Percentiles rank a stretch among this genome's conserved stretches.
Conservation (phyloP, 2,113 vertebrate genomes). For the Myotis davidii region DNA sequence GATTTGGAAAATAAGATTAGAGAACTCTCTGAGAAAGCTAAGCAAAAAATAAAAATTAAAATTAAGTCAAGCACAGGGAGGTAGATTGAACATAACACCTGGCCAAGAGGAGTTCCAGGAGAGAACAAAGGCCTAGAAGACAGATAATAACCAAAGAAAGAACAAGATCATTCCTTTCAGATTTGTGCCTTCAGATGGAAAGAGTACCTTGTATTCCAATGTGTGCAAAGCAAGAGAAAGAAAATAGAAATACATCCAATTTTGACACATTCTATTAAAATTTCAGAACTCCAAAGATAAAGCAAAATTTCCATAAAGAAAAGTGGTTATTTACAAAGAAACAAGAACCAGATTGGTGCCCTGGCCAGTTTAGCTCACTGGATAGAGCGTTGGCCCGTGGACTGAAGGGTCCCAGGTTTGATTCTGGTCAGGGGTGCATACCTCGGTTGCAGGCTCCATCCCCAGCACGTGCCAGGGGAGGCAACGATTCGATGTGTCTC, state of each 20-base stretch:
- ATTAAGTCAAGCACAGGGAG: neutral
- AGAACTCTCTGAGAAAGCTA: neutral
- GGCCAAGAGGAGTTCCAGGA: neutral
- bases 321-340: neutral
- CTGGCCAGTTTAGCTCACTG: too few relatives aligned
- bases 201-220: neutral
- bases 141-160: neutral
- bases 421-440: too few relatives aligned
- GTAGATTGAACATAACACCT: neutral
- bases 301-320: neutral
- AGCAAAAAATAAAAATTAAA: neutral
- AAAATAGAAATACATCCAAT: neutral
- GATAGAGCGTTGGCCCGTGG: too few relatives aligned
- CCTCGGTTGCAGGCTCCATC: too few relatives aligned
- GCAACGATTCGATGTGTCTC: too few relatives aligned
- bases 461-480: too few relatives aligned
- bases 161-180: neutral
- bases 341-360: too few relatives aligned
- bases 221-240: neutral
- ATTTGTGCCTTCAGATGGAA: neutral
- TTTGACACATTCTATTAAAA: neutral
- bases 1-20: neutral
- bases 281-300: neutral
- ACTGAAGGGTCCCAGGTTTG: too few relatives aligned
- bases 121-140: neutral